phyloP scores from a whole-genome alignment of 1,140 invertebrate species.

The Euschistus heros region DNA sequence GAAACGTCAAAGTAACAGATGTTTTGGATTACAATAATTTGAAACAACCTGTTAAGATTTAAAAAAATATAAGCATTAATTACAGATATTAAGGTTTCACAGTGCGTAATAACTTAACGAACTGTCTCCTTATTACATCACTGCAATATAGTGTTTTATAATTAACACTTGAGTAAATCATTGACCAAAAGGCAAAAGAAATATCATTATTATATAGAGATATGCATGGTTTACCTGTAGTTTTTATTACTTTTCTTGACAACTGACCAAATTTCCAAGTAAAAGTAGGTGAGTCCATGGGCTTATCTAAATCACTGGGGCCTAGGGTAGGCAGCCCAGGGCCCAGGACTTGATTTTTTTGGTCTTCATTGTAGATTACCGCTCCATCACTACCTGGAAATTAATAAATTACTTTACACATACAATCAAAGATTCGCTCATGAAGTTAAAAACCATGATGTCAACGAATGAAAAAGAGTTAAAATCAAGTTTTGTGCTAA shows the following conservation, averaged over 20 bases:
- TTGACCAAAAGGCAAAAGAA: background rate
- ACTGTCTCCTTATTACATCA: too few species aligned
- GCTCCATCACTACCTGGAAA: constrained; percentile 17
- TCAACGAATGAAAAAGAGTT: too few species aligned
- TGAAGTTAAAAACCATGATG: too few species aligned
- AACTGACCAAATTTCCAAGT: constrained; percentile 2
- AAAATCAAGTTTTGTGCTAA: too few species aligned
- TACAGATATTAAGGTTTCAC: too few species aligned
- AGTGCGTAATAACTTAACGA: too few species aligned
- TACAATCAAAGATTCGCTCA: too few species aligned
- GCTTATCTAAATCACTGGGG: background rate
- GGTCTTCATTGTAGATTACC: constrained; percentile 15
- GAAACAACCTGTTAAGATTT: too few species aligned
- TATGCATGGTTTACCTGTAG: background rate
- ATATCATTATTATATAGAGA: background rate
- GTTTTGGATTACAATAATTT: too few species aligned
- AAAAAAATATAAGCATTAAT: too few species aligned
- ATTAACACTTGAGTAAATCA: background rate
- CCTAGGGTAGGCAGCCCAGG: constrained; percentile 5
- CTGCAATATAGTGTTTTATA: too few species aligned
- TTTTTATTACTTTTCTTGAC: background rate
- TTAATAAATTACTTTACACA: background rate
- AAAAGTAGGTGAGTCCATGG: background rate
- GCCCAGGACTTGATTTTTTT: constrained; percentile 10
- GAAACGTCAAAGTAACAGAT: too few species aligned